Conservation (phyloP, 2,797 vertebrate genomes). For the Netta rufina region DNA sequence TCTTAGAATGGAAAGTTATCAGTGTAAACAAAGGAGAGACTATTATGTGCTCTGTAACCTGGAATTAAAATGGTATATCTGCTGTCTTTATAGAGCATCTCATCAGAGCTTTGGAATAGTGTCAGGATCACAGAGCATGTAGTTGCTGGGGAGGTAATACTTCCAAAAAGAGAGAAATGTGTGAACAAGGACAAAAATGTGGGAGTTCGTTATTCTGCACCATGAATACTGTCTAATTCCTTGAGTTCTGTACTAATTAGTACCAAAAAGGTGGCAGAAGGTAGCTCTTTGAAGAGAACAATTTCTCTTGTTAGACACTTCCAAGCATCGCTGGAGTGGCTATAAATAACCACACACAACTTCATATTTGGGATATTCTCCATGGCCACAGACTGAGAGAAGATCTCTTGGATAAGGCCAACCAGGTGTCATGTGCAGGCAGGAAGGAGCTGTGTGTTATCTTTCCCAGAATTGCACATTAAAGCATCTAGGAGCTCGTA, state of each 20-base stretch:
- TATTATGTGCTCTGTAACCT: not conserved
- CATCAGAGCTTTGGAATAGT: not conserved
- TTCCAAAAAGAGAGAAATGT: not conserved
- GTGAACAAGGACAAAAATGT: not conserved
- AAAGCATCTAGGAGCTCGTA: not conserved
- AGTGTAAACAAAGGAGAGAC: not conserved
- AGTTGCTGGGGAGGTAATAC: not conserved
- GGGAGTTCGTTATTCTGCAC: not conserved
- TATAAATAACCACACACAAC: not conserved
- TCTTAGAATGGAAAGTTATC: not conserved
- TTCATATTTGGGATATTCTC: not conserved
- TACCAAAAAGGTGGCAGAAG: slow-evolving; percentile 11
- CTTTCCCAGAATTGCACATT: not conserved
- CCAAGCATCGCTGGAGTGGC: not conserved
- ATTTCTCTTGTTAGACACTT: not conserved
- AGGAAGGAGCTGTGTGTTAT: not conserved
- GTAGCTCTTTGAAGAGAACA: not conserved
- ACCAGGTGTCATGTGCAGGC: not conserved
- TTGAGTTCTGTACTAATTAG: not conserved
- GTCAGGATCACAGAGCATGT: not conserved
- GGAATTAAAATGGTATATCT: not conserved
- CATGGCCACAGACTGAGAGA: not conserved
- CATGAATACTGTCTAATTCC: not conserved
- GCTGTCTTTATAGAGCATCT: not conserved
- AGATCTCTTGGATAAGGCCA: not conserved